A percentile compares a stretch with the other conserved stretches of the same genome.
Conservation (phyloP, 2,888 invertebrate genomes). For the Lymantria monacha region DNA sequence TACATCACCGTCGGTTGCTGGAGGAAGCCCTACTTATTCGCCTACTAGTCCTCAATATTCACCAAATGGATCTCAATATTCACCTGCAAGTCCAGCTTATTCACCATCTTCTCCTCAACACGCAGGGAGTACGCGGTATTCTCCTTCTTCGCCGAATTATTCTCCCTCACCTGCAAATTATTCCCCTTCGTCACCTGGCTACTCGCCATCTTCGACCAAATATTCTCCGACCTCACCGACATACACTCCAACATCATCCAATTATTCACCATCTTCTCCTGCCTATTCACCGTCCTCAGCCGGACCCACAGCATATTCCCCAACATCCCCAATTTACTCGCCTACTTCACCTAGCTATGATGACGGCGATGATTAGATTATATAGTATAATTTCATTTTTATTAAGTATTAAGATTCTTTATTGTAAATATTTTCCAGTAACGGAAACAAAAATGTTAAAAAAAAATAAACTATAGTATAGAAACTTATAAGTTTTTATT, state of each 20-base stretch:
- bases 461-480: constrained; percentile 9
- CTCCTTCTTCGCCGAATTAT: constrained; percentile 85
- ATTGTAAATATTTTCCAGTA: constrained; percentile 27
- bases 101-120: constrained; percentile 88
- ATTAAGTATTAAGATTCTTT: neutral
- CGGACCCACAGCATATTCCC: constrained; percentile 80
- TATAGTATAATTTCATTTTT: constrained; percentile 8
- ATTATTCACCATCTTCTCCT: constrained; percentile 89
- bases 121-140: constrained; percentile 88
- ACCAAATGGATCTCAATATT: constrained; percentile 90
- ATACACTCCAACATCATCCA: constrained; percentile 90
- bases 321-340: constrained; percentile 75
- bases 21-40: constrained; percentile 91
- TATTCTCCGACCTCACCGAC: constrained; percentile 91
- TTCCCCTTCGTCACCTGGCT: constrained; percentile 89
- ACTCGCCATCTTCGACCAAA: constrained; percentile 90
- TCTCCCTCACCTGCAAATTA: constrained; percentile 89
- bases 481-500: constrained; percentile 13
- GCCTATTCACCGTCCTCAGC: constrained; percentile 89
- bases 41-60: constrained; percentile 94
- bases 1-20: constrained; percentile 89
- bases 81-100: constrained; percentile 88
- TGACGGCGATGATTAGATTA: constrained; percentile 73
- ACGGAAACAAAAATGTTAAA: constrained; percentile 6
- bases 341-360: constrained; percentile 86